A percentile compares a stretch with the other conserved stretches of the same genome.
These are phyloP conservation scores for Heliornis fulica DNA, from an alignment of 2,113 vertebrate species.

Conservation along the genomic window DNA sequence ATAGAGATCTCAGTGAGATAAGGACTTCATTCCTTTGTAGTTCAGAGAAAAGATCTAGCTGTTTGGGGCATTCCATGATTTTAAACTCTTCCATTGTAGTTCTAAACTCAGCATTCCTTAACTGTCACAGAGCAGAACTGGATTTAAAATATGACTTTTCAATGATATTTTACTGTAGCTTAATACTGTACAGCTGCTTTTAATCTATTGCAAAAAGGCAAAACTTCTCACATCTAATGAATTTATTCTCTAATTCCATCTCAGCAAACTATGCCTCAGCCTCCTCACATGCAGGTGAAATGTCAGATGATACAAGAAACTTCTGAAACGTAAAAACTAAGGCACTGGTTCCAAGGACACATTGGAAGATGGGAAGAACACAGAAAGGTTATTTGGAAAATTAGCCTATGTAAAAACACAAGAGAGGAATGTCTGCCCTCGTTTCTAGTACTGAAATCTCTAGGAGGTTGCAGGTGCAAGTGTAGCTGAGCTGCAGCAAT, in stretches of 20 bases:
- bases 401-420: not conserved
- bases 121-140: not conserved
- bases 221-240: not conserved
- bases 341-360: not conserved
- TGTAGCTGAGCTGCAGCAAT: not conserved
- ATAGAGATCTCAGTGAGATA: not conserved
- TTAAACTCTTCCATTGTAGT: not conserved
- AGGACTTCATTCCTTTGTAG: not conserved
- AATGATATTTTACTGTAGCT: not conserved
- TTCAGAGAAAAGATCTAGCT: not conserved
- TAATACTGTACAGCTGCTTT: not conserved
- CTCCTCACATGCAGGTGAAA: not conserved
- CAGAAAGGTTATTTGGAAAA: not conserved
- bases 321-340: not conserved
- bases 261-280: not conserved
- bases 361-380: not conserved
- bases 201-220: not conserved
- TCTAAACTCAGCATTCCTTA: not conserved
- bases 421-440: not conserved
- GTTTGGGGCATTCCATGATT: not conserved
- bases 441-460: not conserved
- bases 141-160: not conserved
- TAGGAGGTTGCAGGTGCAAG: not conserved
- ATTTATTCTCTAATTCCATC: not conserved
- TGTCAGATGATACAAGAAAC: not conserved